phyloP scores from a whole-genome alignment of 2,888 invertebrate species.

The Phrixothrix hirtus region DNA sequence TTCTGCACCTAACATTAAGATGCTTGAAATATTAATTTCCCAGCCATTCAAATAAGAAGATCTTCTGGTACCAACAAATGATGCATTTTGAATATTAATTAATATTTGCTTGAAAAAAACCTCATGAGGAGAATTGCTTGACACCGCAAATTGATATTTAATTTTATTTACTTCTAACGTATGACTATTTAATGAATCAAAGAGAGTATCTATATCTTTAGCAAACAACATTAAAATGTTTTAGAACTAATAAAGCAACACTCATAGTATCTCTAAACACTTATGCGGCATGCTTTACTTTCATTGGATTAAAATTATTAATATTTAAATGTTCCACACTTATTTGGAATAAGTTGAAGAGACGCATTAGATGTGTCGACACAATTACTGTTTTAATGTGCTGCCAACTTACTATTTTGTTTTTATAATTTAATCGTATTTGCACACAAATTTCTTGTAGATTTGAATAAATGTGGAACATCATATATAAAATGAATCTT shows the following conservation, averaged over 20 bases:
- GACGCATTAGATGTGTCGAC: too few relatives aligned
- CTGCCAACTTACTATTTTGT: too few relatives aligned
- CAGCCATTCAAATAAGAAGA: neutral
- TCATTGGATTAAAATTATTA: too few relatives aligned
- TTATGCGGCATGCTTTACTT: neutral
- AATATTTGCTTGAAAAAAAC: neutral
- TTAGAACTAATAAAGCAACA: neutral
- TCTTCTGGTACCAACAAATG: neutral
- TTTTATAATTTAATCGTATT: too few relatives aligned
- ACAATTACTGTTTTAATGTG: too few relatives aligned
- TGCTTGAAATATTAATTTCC: neutral
- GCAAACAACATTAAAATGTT: neutral
- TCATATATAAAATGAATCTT: too few relatives aligned
- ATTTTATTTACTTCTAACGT: neutral
- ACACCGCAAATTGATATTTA: neutral
- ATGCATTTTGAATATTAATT: neutral
- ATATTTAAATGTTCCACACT: too few relatives aligned
- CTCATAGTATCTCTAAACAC: constrained; percentile 1
- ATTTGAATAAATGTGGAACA: too few relatives aligned
- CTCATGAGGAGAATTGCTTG: too few relatives aligned
- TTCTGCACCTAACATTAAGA: neutral
- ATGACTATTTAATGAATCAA: neutral
- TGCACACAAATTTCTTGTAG: too few relatives aligned
- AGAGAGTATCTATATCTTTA: neutral
- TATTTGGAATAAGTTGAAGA: too few relatives aligned